Conservation (phyloP, 1,140 invertebrate genomes). For the Sitophilus oryzae region DNA sequence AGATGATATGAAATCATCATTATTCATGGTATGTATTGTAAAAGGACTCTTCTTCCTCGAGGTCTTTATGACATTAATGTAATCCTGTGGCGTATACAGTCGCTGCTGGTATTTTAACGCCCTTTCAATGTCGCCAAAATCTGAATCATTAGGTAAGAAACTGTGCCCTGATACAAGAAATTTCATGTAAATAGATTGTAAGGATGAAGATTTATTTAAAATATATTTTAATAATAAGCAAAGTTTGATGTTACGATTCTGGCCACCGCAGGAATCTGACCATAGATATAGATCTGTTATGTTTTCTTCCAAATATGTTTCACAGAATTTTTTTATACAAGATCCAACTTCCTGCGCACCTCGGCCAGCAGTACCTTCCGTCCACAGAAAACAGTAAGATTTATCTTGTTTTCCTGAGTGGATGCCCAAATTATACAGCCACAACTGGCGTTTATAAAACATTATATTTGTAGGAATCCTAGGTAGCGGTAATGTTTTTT, state of each 20-base stretch:
- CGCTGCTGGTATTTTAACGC: conserved; percentile 36
- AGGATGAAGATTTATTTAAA: conserved; percentile 28
- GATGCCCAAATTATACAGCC: conserved; percentile 32
- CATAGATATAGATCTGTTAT: conserved; percentile 40
- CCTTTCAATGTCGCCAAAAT: conserved; percentile 38
- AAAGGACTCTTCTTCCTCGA: conserved; percentile 32
- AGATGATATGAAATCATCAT: conserved; percentile 8
- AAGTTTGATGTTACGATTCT: conserved; percentile 43
- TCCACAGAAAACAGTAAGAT: conserved; percentile 29
- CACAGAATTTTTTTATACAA: conserved; percentile 34
- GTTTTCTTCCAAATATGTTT: conserved; percentile 21
- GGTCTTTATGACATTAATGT: conserved; percentile 34
- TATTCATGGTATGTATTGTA: conserved; percentile 5
- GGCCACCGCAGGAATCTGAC: conserved; percentile 41
- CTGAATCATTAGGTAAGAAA: conserved; percentile 42
- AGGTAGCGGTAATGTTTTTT: no score
- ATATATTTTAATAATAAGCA: conserved; percentile 35
- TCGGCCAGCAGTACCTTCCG: conserved; percentile 27
- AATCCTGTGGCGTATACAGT: conserved; percentile 36
- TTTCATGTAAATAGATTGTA: conserved; percentile 30
- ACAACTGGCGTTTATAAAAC: conserved; percentile 40
- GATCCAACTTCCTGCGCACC: conserved; percentile 34
- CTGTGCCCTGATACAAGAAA: conserved; percentile 40
- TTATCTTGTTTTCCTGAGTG: conserved; percentile 24
- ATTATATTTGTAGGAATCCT: no score